These are phyloP conservation scores for Smithornis capensis DNA, from an alignment of 2,113 vertebrate species.

Conservation along the genomic window DNA sequence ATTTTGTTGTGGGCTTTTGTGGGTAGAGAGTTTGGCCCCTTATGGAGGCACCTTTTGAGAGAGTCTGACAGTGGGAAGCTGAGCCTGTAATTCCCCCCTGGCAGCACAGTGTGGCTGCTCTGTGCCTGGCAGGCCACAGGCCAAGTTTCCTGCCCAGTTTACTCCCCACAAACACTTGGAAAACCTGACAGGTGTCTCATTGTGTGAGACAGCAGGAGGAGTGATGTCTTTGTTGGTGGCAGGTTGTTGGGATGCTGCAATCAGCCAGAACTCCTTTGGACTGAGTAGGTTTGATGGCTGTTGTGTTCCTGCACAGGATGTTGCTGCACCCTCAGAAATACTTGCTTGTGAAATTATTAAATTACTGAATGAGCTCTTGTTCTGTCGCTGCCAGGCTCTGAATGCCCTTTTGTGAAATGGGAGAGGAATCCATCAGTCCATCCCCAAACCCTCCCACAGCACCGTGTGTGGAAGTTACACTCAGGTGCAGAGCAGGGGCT, in stretches of 20 bases:
- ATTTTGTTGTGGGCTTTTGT: background rate
- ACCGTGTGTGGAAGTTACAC: background rate
- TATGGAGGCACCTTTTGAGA: background rate
- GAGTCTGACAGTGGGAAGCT: background rate
- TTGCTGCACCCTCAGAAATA: background rate
- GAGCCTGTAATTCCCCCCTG: background rate
- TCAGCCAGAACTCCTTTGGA: background rate
- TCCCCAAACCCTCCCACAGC: background rate
- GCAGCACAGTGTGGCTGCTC: background rate
- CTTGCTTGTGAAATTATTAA: background rate
- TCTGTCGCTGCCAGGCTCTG: background rate
- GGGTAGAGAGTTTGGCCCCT: background rate
- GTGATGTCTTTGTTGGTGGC: background rate
- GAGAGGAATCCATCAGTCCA: background rate
- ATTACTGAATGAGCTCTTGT: background rate
- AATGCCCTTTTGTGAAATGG: background rate
- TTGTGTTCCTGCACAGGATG: background rate
- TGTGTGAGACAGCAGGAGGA: fast-evolving
- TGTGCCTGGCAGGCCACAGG: background rate
- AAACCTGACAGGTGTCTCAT: background rate
- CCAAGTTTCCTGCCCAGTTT: background rate
- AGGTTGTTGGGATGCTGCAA: fast-evolving
- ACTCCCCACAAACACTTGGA: background rate
- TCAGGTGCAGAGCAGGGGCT: background rate
- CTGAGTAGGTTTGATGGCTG: background rate